Base-by-base conservation (phyloP, 92 coral and sea anemone genomes). In the Zoanthus solanderi region DNA sequence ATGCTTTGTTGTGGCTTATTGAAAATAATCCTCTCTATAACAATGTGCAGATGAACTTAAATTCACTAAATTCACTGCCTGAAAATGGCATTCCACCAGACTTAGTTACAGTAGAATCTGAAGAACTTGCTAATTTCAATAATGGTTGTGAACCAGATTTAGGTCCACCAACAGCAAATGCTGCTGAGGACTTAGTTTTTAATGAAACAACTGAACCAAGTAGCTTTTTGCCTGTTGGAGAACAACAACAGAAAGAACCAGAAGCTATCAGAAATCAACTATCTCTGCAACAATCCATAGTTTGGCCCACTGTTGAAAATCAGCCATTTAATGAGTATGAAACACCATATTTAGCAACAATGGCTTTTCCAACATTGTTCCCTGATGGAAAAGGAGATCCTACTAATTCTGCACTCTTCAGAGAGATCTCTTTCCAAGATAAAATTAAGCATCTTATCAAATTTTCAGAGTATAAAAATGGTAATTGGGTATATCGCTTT, bases 181-280 rank as follows among this genome's bases (percentile, higher is more conserved):
- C 84, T 57, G 79, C 69, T 58, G 85, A 82, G 34, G 89, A 90
- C 68, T 46, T 45, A n/a, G 90, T 87, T 72, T 87, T 87, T 17
- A 91, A 54, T 66, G 80, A 90, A 29, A 58, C 78, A 79, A 68
- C 91, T 60, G 89, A 83, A 80, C 77, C 71, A 66, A 81, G 85
- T 87, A 87, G 91, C 65, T 75, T 87, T 32, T 60, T 87, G 71
- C 90, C 93, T 67, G 90, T 87, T 78, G 83, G 90, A 79, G 87
- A 37, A 37, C 42, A 87, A 87, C 88, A 81, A 42, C n/a, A 87
- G 65, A 56, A 78, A 67, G 90, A 87, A 68, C 18, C 74, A 31
- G 47, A 87, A 63, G 90, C 90, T 66, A 31, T 87, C 81, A 68
- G 13, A 76, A 66, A 78, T 63, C 90, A 87, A 23, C 78, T 87